Evolutionary conservation across 1,140 invertebrate species (phyloP), one percentile per base, ranked within the genome.

Genomic region (Heliconius congener): DNA sequence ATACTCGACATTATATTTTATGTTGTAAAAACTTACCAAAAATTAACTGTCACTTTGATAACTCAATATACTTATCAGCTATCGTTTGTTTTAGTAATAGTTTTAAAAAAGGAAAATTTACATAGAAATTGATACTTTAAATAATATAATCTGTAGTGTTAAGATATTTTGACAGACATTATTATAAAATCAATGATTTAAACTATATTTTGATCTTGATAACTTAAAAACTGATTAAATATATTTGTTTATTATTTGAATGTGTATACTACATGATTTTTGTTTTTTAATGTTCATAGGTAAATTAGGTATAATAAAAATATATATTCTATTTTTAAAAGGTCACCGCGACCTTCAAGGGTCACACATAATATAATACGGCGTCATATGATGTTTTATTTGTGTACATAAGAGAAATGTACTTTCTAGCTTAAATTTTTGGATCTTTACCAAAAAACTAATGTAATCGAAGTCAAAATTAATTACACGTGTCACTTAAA

Each of bases 271-370:
- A 66, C 0, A 6, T 30, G 4, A 30, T 16, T 13, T 13, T 16
- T 30, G 0, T 27, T 30, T 60, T 60, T 60, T 11, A 27, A 8
- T 27, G 8, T 27, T n/a, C 55, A 9, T 60, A 8, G 19, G 55
- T 5, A 60, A 60, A 23, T 60, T 23, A 60, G n/a, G 8, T 23
- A 23, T 18, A 55, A 13, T 11, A 11, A 46, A 3, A 2, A 11
- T 46, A 46, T 46, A 46, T 52, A 52, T n/a, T 9, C 55, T 30
- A 66, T 27, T 30, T 18, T 66, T 23, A 80, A 80, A 72, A 82
- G 81, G 84, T 91, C 86, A 91, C 91, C 85, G 81, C 91, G 89
- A 93, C 91, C 91, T 93, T 93, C 86, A 90, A 79, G 87, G 91
- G 90, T 92, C 90, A 89, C 52, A 73, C 81, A 52, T 52, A 86